Percentiles rank a stretch among this genome's conserved stretches.
phyloP scores from a whole-genome alignment of 2,888 invertebrate genomes.

The Amorpha juglandis region DNA sequence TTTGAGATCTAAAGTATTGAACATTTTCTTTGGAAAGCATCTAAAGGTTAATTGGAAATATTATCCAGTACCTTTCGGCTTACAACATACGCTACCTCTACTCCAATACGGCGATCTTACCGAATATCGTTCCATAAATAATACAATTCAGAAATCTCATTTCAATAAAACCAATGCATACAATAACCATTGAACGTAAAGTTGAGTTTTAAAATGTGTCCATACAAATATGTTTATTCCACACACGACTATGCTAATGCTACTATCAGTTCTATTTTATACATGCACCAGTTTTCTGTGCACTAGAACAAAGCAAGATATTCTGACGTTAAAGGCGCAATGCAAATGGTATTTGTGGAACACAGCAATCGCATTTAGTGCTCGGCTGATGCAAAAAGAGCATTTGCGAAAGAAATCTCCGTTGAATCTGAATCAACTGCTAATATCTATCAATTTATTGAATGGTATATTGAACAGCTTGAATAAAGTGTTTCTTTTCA shows the following conservation, averaged over 20 bases:
- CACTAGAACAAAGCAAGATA: slow-evolving; percentile 15
- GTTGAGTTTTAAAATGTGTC: slow-evolving; percentile 9
- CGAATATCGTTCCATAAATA: not conserved
- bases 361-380: slow-evolving; percentile 23
- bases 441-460: slow-evolving; percentile 18
- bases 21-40: too few species aligned
- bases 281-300: slow-evolving; percentile 6
- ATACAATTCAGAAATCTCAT: slow-evolving; percentile 7
- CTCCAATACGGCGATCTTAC: too few species aligned
- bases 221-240: slow-evolving; percentile 8
- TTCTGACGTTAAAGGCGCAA: slow-evolving; percentile 9
- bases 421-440: slow-evolving; percentile 14
- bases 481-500: slow-evolving; percentile 9
- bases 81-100: too few species aligned
- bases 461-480: slow-evolving; percentile 7
- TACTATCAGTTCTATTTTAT: slow-evolving; percentile 8
- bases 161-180: not conserved
- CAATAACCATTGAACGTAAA: not conserved
- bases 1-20: too few species aligned
- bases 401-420: slow-evolving; percentile 20
- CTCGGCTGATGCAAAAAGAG: slow-evolving; percentile 14
- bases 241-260: slow-evolving; percentile 9
- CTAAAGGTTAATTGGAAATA: too few species aligned
- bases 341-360: slow-evolving; percentile 23
- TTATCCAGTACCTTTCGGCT: too few species aligned